These are phyloP conservation scores for Morbakka virulenta DNA, from an alignment of 30 jellyfish, hydroid and myxozoan species.

Conservation along the genomic window DNA sequence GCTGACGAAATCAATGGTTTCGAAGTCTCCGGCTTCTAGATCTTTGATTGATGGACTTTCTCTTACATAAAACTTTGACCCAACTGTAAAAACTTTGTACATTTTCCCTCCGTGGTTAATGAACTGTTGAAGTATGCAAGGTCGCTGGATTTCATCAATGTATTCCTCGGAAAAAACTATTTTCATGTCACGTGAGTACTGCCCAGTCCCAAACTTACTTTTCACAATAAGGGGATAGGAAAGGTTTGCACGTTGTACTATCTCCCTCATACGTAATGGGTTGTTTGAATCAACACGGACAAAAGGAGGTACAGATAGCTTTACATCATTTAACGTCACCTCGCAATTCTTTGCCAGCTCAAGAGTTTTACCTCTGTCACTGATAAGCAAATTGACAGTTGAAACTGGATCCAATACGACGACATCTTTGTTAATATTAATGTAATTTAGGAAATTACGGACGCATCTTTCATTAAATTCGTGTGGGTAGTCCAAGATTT, in stretches of 20 bases:
- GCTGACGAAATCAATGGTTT: slow-evolving; percentile 61
- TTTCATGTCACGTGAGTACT: slow-evolving; percentile 88
- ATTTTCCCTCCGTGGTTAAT: slow-evolving; percentile 78
- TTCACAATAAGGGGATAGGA: slow-evolving; percentile 66
- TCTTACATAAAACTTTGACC: slow-evolving; percentile 53
- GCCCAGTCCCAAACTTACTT: slow-evolving; percentile 78
- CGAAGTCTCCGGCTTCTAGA: slow-evolving; percentile 51
- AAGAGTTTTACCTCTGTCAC: slow-evolving; percentile 57
- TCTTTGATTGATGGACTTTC: slow-evolving; percentile 92
- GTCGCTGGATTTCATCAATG: slow-evolving; percentile 50
- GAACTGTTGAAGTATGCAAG: slow-evolving; percentile 89
- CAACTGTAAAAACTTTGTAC: slow-evolving; percentile 77
- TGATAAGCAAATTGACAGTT: slow-evolving; percentile 37
- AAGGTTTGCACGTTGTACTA: slow-evolving; percentile 12
- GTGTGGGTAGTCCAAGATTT: slow-evolving; percentile 69
- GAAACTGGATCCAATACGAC: slow-evolving; percentile 64
- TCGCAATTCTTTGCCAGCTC: slow-evolving; percentile 62
- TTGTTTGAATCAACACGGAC: slow-evolving; percentile 16
- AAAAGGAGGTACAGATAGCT: slow-evolving; percentile 82
- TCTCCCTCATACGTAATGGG: not conserved
- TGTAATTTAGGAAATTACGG: slow-evolving; percentile 32
- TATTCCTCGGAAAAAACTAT: slow-evolving; percentile 59
- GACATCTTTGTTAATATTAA: slow-evolving; percentile 5
- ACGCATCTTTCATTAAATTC: slow-evolving; percentile 62
- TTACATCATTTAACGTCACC: slow-evolving; percentile 21